Percentiles rank a stretch among this genome's conserved stretches.
These are phyloP conservation scores for Synchiropus splendidus DNA, from an alignment of 2,113 vertebrate genomes.

Conservation along the genomic window DNA sequence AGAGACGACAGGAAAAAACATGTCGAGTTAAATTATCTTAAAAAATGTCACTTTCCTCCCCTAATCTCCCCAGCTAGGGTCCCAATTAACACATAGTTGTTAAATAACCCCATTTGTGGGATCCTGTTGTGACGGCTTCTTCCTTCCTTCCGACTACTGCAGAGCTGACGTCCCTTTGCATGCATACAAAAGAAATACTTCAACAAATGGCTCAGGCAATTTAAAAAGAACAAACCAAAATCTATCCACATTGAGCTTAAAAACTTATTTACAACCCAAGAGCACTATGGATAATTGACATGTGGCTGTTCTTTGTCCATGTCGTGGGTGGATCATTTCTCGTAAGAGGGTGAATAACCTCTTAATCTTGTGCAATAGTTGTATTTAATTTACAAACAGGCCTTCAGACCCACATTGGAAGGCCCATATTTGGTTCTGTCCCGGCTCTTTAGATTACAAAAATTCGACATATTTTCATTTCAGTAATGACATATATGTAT, in stretches of 20 bases:
- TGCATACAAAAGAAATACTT: too few species aligned
- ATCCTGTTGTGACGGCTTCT: conserved; percentile 1
- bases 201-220: too few species aligned
- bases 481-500: too few species aligned
- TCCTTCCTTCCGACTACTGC: neutral
- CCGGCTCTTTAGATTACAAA: neutral
- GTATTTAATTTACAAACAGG: conserved; percentile 35
- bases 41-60: conserved; percentile 8
- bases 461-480: too few species aligned
- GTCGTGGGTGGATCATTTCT: conserved; percentile 38
- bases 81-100: conserved; percentile 14
- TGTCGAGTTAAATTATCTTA: neutral
- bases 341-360: conserved; percentile 43
- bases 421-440: conserved; percentile 1
- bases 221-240: neutral
- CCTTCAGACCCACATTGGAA: conserved; percentile 40
- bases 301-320: conserved; percentile 18
- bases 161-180: too few species aligned
- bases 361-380: conserved; percentile 40
- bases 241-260: too few species aligned
- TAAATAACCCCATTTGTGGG: conserved; percentile 8
- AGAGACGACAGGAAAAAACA: neutral
- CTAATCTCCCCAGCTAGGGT: conserved; percentile 6
- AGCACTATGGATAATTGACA: too few species aligned
- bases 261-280: neutral